Evolutionary conservation across 2,113 vertebrate genomes (phyloP).

Genomic region (Anoura caudifer): DNA sequence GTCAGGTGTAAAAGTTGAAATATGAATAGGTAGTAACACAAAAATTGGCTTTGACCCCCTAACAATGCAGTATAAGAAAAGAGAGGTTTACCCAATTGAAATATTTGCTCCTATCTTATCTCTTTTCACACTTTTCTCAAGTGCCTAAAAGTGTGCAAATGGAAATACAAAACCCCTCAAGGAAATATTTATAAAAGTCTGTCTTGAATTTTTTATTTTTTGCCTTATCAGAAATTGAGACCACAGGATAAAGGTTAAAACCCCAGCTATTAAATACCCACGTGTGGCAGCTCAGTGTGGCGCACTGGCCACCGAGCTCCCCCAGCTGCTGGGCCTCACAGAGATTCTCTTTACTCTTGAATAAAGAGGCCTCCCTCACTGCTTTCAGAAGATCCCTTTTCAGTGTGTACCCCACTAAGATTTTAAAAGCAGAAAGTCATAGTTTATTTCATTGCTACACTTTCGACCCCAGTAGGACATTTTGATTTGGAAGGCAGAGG

Average conservation of each 20-base stretch:
- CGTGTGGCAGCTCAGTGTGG: too few species aligned
- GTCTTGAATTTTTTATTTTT: not conserved
- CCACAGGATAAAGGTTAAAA: not conserved
- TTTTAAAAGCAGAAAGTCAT: not conserved
- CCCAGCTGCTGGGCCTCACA: not conserved
- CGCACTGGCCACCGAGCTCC: not conserved
- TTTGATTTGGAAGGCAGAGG: not conserved
- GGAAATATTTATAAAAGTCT: constrained; percentile 3
- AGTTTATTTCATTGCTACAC: not conserved
- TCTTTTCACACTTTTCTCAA: not conserved
- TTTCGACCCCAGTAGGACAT: not conserved
- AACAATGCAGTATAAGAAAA: not conserved
- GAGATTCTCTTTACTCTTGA: not conserved
- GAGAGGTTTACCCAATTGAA: not conserved
- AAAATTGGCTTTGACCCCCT: not conserved
- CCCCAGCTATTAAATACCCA: not conserved
- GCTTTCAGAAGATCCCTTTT: not conserved
- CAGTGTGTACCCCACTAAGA: not conserved
- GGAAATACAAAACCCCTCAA: not conserved
- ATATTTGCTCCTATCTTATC: not conserved
- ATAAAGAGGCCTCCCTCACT: not conserved
- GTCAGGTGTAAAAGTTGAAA: not conserved
- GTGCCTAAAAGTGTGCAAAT: not conserved
- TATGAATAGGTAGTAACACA: not conserved
- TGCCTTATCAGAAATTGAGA: not conserved